These are phyloP conservation scores for Leuctra nigra DNA, from an alignment of 2,888 invertebrate species.

Conservation along the genomic window DNA sequence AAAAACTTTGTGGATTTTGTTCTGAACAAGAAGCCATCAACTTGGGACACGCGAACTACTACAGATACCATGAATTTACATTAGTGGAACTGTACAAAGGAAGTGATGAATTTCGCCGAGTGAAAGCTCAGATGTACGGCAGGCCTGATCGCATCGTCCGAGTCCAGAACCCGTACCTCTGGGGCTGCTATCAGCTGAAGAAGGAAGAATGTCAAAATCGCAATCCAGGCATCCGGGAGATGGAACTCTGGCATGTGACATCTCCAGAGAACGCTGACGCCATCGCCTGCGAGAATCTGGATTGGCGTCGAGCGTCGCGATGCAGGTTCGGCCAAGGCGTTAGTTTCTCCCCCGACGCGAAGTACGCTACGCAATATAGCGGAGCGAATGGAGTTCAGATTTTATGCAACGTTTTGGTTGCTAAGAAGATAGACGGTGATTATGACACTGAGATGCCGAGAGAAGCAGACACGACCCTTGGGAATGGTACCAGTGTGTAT, in stretches of 20 bases:
- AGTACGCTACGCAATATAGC: constrained; percentile 25
- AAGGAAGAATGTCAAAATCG: constrained; percentile 25
- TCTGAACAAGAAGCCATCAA: too few relatives aligned
- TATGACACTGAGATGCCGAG: not conserved
- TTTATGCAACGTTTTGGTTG: constrained; percentile 8
- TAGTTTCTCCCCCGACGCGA: constrained; percentile 25
- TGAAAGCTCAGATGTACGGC: not conserved
- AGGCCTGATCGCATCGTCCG: too few relatives aligned
- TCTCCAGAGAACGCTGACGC: constrained; percentile 10
- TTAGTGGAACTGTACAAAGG: not conserved
- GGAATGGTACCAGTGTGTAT: not conserved
- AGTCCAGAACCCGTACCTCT: too few relatives aligned
- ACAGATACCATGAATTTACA: too few relatives aligned
- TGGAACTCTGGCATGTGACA: constrained; percentile 24
- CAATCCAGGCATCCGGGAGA: constrained; percentile 12
- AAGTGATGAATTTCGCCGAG: not conserved
- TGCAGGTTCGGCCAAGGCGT: constrained; percentile 27
- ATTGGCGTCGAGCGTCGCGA: constrained; percentile 26
- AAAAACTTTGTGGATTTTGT: too few relatives aligned
- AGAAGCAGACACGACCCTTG: constrained; percentile 15
- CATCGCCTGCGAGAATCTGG: constrained; percentile 24
- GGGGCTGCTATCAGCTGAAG: constrained; percentile 26
- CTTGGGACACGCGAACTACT: too few relatives aligned
- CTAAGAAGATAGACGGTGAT: not conserved
- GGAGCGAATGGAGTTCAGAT: not conserved